Evolutionary conservation across 2,888 invertebrate species (phyloP).

Genomic region (Drosophila pullipes): DNA sequence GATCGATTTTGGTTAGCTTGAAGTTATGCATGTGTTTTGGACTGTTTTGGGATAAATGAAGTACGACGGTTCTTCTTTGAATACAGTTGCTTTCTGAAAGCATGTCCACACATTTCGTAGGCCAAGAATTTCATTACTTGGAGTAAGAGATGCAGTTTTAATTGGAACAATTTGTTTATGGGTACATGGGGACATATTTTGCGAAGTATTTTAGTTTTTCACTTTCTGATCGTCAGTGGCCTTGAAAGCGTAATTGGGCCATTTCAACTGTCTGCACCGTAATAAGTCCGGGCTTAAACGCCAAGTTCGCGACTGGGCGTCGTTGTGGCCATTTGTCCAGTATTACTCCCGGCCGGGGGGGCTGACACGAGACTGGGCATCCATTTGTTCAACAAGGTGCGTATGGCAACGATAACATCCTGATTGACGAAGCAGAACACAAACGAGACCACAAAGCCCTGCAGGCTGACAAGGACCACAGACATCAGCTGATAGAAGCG

Average conservation of each 20-base stretch:
- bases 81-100: background rate
- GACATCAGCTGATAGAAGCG: slow-evolving; percentile 89
- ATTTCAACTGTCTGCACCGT: slow-evolving; percentile 30
- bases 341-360: slow-evolving; percentile 83
- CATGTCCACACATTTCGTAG: background rate
- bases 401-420: slow-evolving; percentile 88
- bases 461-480: slow-evolving; percentile 89
- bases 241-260: slow-evolving; percentile 29
- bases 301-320: slow-evolving; percentile 85
- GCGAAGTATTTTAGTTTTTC: background rate
- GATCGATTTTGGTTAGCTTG: background rate
- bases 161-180: background rate
- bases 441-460: slow-evolving; percentile 90
- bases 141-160: background rate
- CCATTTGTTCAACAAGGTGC: slow-evolving; percentile 85
- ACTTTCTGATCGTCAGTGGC: background rate
- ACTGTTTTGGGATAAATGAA: background rate
- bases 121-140: background rate
- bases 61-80: background rate
- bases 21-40: background rate
- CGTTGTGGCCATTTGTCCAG: slow-evolving; percentile 84
- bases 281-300: slow-evolving; percentile 70
- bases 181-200: background rate
- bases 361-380: slow-evolving; percentile 82
- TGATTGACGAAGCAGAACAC: slow-evolving; percentile 92